phyloP scores from a whole-genome alignment of 2,113 vertebrate genomes.

The Thalassarche chlororhynchos region DNA sequence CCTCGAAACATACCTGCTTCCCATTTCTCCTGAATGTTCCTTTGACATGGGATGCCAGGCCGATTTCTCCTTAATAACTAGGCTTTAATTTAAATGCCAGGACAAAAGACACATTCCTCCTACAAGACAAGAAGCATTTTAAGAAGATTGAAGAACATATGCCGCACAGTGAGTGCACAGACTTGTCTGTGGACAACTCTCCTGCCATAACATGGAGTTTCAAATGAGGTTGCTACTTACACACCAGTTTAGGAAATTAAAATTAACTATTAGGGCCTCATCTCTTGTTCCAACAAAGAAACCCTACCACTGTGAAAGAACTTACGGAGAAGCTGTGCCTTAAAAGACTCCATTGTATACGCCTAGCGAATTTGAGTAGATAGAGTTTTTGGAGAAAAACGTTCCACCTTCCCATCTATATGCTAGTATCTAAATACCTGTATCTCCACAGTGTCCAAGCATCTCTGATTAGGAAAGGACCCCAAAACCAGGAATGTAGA shows the following conservation, averaged over 20 bases:
- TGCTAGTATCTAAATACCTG: background rate
- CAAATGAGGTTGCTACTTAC: background rate
- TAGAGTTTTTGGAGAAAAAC: background rate
- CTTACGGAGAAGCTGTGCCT: background rate
- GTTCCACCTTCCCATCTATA: background rate
- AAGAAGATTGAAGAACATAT: background rate
- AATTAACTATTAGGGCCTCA: background rate
- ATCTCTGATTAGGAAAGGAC: background rate
- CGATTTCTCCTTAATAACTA: background rate
- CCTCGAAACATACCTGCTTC: background rate
- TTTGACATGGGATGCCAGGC: background rate
- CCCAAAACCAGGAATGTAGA: background rate
- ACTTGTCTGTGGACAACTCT: background rate
- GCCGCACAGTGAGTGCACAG: background rate
- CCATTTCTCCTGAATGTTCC: background rate
- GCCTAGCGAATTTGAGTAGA: background rate
- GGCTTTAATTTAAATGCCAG: background rate
- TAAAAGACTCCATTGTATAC: background rate
- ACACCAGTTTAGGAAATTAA: background rate
- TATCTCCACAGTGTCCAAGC: background rate
- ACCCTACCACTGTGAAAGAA: background rate
- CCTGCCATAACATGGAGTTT: background rate
- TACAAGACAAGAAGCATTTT: background rate
- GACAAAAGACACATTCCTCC: background rate
- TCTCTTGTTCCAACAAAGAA: background rate